A percentile compares a stretch with the other conserved stretches of the same genome.
Evolutionary conservation across 2,888 invertebrate genomes (phyloP).

Genomic region (Lasioglossum villosulum): DNA sequence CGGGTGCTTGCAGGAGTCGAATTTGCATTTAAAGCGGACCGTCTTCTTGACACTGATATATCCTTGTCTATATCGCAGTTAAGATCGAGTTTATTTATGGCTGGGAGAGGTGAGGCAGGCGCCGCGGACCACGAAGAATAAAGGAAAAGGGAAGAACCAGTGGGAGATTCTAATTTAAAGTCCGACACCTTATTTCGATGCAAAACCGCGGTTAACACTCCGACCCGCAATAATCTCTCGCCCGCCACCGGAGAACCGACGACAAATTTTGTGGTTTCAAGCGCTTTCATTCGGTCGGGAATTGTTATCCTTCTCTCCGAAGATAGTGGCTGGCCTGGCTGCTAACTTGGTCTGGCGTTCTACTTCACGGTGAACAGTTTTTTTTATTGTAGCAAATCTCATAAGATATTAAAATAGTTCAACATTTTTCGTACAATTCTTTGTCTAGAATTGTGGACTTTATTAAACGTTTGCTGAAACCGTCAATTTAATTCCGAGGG

Average conservation of each 20-base stretch:
- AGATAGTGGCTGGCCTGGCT: neutral
- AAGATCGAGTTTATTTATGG: conserved; percentile 75
- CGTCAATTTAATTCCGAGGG: too few species aligned
- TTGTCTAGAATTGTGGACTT: too few species aligned
- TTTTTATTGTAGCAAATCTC: too few species aligned
- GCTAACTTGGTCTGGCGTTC: neutral
- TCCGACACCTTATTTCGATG: conserved; percentile 62
- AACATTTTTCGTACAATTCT: too few species aligned
- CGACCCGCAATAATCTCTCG: conserved; percentile 41
- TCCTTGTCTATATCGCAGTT: conserved; percentile 78
- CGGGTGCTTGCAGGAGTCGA: neutral
- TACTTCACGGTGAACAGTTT: neutral
- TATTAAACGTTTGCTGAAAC: too few species aligned
- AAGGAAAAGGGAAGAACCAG: conserved; percentile 21
- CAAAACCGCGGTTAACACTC: conserved; percentile 48
- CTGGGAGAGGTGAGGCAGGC: conserved; percentile 11
- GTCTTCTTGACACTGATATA: conserved; percentile 77
- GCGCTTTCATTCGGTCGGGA: neutral
- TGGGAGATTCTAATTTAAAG: conserved; percentile 60
- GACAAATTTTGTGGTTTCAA: conserved; percentile 24
- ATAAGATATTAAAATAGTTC: too few species aligned
- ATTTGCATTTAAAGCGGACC: conserved; percentile 80
- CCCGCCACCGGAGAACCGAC: conserved; percentile 7
- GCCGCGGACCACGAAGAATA: conserved; percentile 26
- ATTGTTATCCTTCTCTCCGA: neutral